Base-by-base conservation (phyloP, 2,888 invertebrate genomes). In the Tiliacea aurago region DNA sequence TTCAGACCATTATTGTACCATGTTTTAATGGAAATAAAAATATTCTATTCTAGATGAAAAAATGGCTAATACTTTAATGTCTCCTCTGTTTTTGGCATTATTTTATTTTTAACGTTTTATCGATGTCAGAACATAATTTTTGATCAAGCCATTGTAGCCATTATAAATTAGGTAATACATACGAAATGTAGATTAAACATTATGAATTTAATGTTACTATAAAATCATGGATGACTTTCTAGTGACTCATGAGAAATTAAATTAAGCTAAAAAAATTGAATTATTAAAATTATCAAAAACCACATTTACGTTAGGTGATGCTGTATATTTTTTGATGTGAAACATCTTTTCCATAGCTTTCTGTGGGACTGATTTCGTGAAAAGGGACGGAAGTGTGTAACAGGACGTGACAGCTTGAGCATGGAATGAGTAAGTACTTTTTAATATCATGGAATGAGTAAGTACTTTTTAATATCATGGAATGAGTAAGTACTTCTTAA, bases 301-400 rank as follows among this genome's bases (percentile, higher is more conserved):
- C 76, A 82, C 70, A 64, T 3, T 55, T 7, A 65, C 2, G 59
- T 81, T 81, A 81, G 59, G 33, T 64, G 41, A 73, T 45, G 70
- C 10, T 67, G 4, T 58, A 18, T 33, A 33, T 65, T 56, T 23
- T 55, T 49, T 56, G 37, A 28, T 28, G 28, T 28, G 28, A 2
- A 28, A 28, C 28, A 28, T 28, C 28, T 28, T 28, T 3, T 3
- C 28, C 3, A 1, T 28, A 1, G 28, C 1, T 28, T 3, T 28
- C 28, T 28, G 28, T 28, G 28, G 28, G 28, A 28, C 2, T 28
- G 28, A 28, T 28, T 28, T 3, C 28, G 28, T 28, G 28, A 28
- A n/a, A 28, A 28, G 28, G 28, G 28, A 28, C 28, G 28, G 28
- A 28, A 28, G 28, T 28, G 28, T 28, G n/a, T n/a, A n/a, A n/a